phyloP scores from a whole-genome alignment of 1,140 invertebrate genomes.

The Berghia stephanieae region DNA sequence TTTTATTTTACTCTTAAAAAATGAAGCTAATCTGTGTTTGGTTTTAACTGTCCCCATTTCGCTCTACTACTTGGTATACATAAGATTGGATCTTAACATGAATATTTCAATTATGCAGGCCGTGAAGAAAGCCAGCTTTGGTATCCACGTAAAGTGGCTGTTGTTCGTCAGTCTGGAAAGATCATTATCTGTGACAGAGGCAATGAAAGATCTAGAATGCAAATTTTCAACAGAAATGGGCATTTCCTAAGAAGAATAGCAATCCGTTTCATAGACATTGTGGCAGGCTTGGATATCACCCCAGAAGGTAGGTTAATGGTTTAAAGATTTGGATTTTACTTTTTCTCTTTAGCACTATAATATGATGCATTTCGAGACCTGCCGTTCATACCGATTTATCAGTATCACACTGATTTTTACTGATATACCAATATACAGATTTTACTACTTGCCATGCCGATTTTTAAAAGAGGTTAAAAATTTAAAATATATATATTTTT shows the following conservation, averaged over 20 bases:
- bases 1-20: background rate
- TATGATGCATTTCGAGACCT: too few species aligned
- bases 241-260: conserved; percentile 89
- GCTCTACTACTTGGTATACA: background rate
- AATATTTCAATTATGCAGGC: conserved; percentile 51
- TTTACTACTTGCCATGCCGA: too few species aligned
- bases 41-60: background rate
- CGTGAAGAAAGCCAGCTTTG: conserved; percentile 92
- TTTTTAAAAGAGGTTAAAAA: too few species aligned
- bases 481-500: too few species aligned
- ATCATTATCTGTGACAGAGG: conserved; percentile 97
- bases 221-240: conserved; percentile 79
- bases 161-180: conserved; percentile 74
- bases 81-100: background rate
- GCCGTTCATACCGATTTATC: too few species aligned
- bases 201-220: conserved; percentile 94
- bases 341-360: background rate
- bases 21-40: conserved; percentile 32
- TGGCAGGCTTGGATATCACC: conserved; percentile 93
- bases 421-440: too few species aligned
- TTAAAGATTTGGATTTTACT: background rate
- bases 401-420: too few species aligned
- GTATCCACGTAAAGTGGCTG: conserved; percentile 95
- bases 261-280: conserved; percentile 94
- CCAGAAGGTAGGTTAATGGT: conserved; percentile 73